A percentile compares a stretch with the other conserved stretches of the same genome.
phyloP scores from a whole-genome alignment of 1,140 invertebrate species.

The Drosophila rhopaloa region DNA sequence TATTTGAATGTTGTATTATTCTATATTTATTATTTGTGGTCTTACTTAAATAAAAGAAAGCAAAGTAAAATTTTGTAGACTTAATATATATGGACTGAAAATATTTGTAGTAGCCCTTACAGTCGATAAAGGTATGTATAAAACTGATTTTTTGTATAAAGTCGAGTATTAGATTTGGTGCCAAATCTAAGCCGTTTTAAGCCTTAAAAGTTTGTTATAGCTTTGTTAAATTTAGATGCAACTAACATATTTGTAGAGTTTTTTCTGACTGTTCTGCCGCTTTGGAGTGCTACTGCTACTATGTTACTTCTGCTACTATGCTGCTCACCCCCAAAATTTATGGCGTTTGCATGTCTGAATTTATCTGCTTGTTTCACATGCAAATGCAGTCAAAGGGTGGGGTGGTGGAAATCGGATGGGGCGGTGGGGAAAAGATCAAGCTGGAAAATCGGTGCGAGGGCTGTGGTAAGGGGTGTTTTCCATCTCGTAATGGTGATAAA shows the following conservation, averaged over 20 bases:
- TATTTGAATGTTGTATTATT: too few species aligned
- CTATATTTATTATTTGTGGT: too few species aligned
- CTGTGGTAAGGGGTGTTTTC: conserved; percentile 30
- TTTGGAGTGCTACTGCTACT: conserved; percentile 32
- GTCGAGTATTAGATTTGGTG: too few species aligned
- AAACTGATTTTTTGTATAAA: too few species aligned
- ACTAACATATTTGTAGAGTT: neutral
- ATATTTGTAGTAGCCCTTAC: too few species aligned
- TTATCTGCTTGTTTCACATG: conserved; percentile 83
- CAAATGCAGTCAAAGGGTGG: conserved; percentile 61
- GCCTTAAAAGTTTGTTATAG: too few species aligned
- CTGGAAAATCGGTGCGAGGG: conserved; percentile 8
- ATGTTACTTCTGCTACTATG: conserved; percentile 26
- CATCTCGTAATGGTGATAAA: conserved; percentile 79
- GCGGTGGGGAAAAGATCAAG: conserved; percentile 16
- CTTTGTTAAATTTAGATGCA: too few species aligned
- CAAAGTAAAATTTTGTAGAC: too few species aligned
- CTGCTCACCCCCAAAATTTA: conserved; percentile 63
- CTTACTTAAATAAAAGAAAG: too few species aligned
- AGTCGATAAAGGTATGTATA: too few species aligned
- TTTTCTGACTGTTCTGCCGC: neutral
- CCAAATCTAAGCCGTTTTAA: too few species aligned
- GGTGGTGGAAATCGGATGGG: neutral
- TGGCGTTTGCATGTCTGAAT: conserved; percentile 81
- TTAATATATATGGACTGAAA: too few species aligned